Evolutionary conservation across 2,113 vertebrate species (phyloP).

Genomic region (Okapia johnstoni): DNA sequence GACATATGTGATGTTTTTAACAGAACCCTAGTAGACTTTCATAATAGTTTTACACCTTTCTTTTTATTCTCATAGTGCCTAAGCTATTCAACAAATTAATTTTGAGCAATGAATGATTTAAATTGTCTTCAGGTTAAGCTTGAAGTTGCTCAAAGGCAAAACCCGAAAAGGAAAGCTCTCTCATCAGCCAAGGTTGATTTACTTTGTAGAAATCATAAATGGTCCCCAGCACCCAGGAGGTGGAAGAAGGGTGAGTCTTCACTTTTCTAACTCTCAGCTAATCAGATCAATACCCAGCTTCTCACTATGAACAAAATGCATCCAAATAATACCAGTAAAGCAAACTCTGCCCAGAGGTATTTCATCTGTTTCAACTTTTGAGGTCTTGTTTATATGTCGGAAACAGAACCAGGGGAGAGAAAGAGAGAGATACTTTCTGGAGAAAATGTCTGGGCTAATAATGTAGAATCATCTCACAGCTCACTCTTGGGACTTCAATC

Average conservation of each 20-base stretch:
- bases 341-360: slow-evolving; percentile 44
- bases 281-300: slow-evolving; percentile 20
- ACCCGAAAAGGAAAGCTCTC: neutral
- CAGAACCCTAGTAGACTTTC: neutral
- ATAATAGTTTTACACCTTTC: neutral
- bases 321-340: slow-evolving; percentile 27
- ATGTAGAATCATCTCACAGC: neutral
- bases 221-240: neutral
- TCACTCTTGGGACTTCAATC: neutral
- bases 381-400: slow-evolving; percentile 34
- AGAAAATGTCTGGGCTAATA: slow-evolving; percentile 44
- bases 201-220: slow-evolving; percentile 23
- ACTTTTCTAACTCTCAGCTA: neutral
- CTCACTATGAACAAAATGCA: slow-evolving; percentile 1
- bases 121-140: neutral
- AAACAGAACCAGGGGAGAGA: slow-evolving; percentile 25
- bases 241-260: neutral
- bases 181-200: slow-evolving; percentile 36
- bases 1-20: neutral
- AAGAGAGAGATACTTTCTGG: neutral
- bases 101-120: slow-evolving; percentile 18
- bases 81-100: neutral
- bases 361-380: slow-evolving; percentile 44
- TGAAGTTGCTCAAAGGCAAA: slow-evolving; percentile 53
- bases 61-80: neutral